Base-by-base conservation (phyloP, 2,797 vertebrate genomes). In the Falco naumanni region DNA sequence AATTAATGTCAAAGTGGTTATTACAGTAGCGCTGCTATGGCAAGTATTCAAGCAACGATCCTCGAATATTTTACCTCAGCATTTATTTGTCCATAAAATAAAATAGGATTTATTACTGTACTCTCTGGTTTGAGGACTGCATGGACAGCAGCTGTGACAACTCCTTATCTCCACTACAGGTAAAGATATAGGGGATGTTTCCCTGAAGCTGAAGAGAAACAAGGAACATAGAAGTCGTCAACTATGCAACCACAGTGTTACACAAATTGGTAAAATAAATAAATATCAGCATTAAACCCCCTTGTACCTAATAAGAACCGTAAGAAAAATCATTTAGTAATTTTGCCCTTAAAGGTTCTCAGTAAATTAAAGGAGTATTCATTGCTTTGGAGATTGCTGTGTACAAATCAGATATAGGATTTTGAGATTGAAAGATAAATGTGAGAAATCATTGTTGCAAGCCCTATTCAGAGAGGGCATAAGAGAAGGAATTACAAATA, bases 81-180 rank as follows among this genome's bases (percentile, higher is more conserved):
- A 98, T 98, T 98, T 98, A 98, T 98, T 98, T 98, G 98, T 98
- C 98, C 97, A 98, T 98, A 98, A 98, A 98, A 98, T 98, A 98
- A 98, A 98, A 97, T 81, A 96, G 97, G 97, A 98, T 98, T 98
- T 98, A 98, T 98, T 97, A 85, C 94, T 82, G 72, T 97, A 92
- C 98, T 98, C 97, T 97, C 97, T 97, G 97, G 93, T 98, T 98
- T 98, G 98, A 98, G 98, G 98, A 97, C 97, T 97, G 96, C 96
- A 47, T 96, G 97, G 97, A 97, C 96, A 97, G 97, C 97, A 98
- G 97, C 97, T 97, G 97, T 98, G 97, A 94, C 97, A 92, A 96
- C 93, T 96, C 97, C 98, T 97, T 91, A 94, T 96, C 97, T 96
- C 75, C 71, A 85, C 93, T 94, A 66, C 96, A 97, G 97, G 97